Percentiles rank a stretch among this genome's conserved stretches.
Conservation (phyloP, 2,797 vertebrate genomes). For the Fistularia commersonii region DNA sequence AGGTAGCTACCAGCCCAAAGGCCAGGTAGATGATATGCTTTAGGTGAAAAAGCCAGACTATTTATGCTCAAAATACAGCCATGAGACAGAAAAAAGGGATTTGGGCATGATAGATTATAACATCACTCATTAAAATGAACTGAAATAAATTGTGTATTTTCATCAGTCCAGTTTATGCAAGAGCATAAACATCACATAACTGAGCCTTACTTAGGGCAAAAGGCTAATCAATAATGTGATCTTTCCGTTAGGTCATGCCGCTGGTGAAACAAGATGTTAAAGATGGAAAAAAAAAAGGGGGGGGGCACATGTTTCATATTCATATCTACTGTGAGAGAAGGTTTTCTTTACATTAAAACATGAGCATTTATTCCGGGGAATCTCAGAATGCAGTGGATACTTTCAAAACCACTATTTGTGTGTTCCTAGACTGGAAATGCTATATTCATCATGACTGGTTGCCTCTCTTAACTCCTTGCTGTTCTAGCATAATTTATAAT, state of each 20-base stretch:
- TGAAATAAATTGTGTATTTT: constrained; percentile 19
- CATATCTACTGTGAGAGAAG: no score
- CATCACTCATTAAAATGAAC: constrained; percentile 26
- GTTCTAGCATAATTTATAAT: no score
- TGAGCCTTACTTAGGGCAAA: constrained; percentile 37
- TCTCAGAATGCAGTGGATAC: no score
- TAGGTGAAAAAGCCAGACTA: constrained; percentile 25
- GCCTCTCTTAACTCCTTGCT: no score
- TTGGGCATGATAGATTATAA: constrained; percentile 22
- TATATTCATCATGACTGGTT: no score
- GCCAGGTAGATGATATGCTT: constrained; percentile 43
- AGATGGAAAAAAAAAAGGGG: constrained; percentile 3
- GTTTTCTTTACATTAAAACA: no score
- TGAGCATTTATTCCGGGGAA: no score
- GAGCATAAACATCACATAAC: constrained; percentile 36
- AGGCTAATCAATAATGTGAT: constrained; percentile 44
- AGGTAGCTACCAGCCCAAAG: constrained; percentile 33
- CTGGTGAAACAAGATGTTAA: constrained; percentile 19
- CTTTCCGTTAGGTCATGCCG: constrained; percentile 36
- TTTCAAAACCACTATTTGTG: no score
- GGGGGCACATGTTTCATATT: no score
- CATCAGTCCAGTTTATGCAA: constrained; percentile 30
- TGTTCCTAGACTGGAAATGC: no score
- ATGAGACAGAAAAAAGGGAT: constrained; percentile 16
- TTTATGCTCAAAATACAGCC: constrained; percentile 35